Evolutionary conservation across 30 jellyfish, hydroid and myxozoan species (phyloP), one percentile per base, ranked within the genome.

Genomic region (Cassiopea xamachana): DNA sequence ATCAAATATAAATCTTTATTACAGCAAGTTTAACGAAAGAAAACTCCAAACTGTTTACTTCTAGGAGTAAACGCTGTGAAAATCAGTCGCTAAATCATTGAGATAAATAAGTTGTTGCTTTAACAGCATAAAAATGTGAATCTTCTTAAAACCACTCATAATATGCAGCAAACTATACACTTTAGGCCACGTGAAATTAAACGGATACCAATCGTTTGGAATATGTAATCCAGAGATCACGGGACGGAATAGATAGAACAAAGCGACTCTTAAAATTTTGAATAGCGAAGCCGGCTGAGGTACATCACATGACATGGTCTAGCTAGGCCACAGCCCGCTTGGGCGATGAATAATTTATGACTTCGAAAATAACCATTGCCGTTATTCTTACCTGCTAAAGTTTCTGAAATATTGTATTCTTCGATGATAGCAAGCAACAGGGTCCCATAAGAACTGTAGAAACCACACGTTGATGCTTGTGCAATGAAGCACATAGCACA

Each of bases 381-480:
- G 69, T 87, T 27, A 49, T 18, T 1, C 89, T 58, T 74, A 96
- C 99, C 99, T 87, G 99, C 99, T 69, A 88, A 79, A 46, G 92
- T 71, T 61, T 89, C 99, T 19, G 96, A 60, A 60, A 91, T 85
- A 6, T 81, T 72, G 93, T 82, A 92, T 49, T 93, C 94, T 1
- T 83, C 85, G 39, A 92, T 73, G 77, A 96, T 88, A 79, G 97
- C 99, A 18, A 85, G 92, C 79, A 79, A 96, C 62, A 96, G 89
- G 45, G 97, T 60, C 60, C 99, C 99, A 62, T 75, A 96, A 14
- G 98, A 86, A 77, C 46, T 87, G 85, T 82, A 92, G 83, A 96
- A 84, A 1, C 99, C 99, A 39, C 91, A 39, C n/a, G 97, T 88
- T 8, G 90, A 55, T 0, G 98, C 99, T 51, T 96, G 96, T 67